Evolutionary conservation across 1,140 invertebrate genomes (phyloP), one percentile per base, ranked within the genome.

Genomic region (Maniola jurtina): DNA sequence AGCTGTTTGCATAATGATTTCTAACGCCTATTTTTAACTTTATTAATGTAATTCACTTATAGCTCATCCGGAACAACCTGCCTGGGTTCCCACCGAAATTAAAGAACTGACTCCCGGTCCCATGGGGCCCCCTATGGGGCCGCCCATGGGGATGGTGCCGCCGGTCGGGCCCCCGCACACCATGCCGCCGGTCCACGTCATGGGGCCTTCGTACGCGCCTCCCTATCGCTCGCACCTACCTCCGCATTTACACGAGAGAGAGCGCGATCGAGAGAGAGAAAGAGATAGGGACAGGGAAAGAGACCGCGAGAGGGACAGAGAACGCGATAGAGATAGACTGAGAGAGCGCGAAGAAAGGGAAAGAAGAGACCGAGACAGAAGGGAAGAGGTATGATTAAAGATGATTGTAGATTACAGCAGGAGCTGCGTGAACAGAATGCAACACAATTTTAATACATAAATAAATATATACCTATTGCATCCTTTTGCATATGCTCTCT

Each of bases 41-140:
- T 16, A 15, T 8, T 11, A 4, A 11, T 16, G 1, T 16, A 25
- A 25, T 50, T 50, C 1, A 25, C 69, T 54, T 55, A 9, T 66
- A 88, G 85, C 82, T 48, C 84, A 83, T 40, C 69, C 80, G 2
- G 92, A 84, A 60, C 76, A 70, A 61, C 72, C 88, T 73, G 90
- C 86, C 33, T 94, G 93, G 93, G 88, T 92, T 45, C 93, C 93
- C 10, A 79, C 72, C 8, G 93, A 94, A 64, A 94, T 94, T 42
- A 94, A 94, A 80, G 91, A 94, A 68, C 77, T 94, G 35, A 94
- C 93, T 0, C 92, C 92, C 1, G 92, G 92, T 1, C 92, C 90
- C 6, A 81, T 88, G 80, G 84, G 79, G 0, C 88, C 89, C n/a
- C 88, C 92, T 8, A 81, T 87, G 66, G 83, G 83, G 14, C 86